Evolutionary conservation across 2,888 invertebrate species (phyloP).

Genomic region (Ernsta delagoae): DNA sequence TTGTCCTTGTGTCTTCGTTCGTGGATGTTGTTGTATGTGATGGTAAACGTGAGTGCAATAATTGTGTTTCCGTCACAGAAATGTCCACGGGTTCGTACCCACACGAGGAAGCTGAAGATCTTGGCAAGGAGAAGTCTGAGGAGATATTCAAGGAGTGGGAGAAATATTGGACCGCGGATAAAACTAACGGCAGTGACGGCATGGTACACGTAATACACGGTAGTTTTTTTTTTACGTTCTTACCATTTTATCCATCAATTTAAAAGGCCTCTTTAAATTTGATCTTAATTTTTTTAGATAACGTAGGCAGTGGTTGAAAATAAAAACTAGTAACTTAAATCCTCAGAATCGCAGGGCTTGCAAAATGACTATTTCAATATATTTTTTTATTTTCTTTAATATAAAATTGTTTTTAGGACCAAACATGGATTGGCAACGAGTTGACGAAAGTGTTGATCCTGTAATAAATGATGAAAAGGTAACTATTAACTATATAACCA

Average conservation of each 20-base stretch:
- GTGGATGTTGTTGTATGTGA: not conserved
- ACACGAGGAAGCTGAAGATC: conserved; percentile 60
- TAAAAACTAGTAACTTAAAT: too few species aligned
- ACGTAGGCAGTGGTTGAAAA: too few species aligned
- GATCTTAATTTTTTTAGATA: too few species aligned
- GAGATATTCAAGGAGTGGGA: conserved; percentile 69
- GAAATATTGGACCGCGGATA: conserved; percentile 62
- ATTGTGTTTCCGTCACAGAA: conserved; percentile 54
- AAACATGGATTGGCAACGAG: conserved; percentile 24
- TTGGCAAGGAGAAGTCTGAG: conserved; percentile 69
- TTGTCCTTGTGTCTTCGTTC: not conserved
- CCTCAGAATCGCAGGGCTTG: too few species aligned
- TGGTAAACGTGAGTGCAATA: not conserved
- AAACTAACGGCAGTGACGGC: conserved; percentile 53
- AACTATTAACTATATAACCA: not conserved
- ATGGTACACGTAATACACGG: conserved; percentile 64
- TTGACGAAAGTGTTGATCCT: conserved; percentile 3
- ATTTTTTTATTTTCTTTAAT: too few species aligned
- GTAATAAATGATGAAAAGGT: conserved; percentile 9
- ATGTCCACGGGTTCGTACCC: conserved; percentile 52
- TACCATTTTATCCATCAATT: not conserved
- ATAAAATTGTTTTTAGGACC: conserved; percentile 2
- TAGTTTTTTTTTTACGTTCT: conserved; percentile 43
- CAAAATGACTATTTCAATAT: too few species aligned
- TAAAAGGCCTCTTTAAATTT: too few species aligned